phyloP scores from a whole-genome alignment of 2,888 invertebrate genomes.

The Heliconius ethilla region DNA sequence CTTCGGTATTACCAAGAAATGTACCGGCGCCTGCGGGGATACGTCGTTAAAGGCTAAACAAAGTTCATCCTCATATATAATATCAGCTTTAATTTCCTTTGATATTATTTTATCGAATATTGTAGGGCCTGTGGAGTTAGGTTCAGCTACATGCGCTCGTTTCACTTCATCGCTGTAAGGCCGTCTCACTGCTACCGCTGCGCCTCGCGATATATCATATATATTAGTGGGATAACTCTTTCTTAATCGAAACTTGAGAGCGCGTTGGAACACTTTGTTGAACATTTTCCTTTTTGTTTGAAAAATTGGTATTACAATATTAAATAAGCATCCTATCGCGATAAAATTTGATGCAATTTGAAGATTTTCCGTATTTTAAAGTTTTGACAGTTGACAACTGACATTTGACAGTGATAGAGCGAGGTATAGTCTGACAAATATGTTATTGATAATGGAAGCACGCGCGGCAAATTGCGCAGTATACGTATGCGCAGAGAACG shows the following conservation, averaged over 20 bases:
- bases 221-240: conserved; percentile 77
- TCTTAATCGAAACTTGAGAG: conserved; percentile 71
- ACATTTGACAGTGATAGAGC: conserved; percentile 16
- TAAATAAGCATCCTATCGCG: conserved; percentile 17
- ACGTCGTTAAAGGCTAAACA: conserved; percentile 92
- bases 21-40: conserved; percentile 90
- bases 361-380: conserved; percentile 19
- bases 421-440: too few species aligned
- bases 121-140: conserved; percentile 73
- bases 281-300: conserved; percentile 63
- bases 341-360: conserved; percentile 22
- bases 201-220: conserved; percentile 72
- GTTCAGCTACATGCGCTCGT: conserved; percentile 67
- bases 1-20: conserved; percentile 92
- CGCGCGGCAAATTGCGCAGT: too few species aligned
- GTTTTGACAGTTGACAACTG: conserved; percentile 26
- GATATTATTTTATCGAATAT: conserved; percentile 90
- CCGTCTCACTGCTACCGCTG: conserved; percentile 66
- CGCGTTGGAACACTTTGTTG: conserved; percentile 75
- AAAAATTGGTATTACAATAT: conserved; percentile 1
- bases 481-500: too few species aligned
- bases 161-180: conserved; percentile 75
- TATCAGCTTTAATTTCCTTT: conserved; percentile 89
- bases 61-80: conserved; percentile 90
- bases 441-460: too few species aligned